Percentiles rank a stretch among this genome's conserved stretches.
phyloP scores from a whole-genome alignment of 2,113 vertebrate genomes.

The Hoplias malabaricus region DNA sequence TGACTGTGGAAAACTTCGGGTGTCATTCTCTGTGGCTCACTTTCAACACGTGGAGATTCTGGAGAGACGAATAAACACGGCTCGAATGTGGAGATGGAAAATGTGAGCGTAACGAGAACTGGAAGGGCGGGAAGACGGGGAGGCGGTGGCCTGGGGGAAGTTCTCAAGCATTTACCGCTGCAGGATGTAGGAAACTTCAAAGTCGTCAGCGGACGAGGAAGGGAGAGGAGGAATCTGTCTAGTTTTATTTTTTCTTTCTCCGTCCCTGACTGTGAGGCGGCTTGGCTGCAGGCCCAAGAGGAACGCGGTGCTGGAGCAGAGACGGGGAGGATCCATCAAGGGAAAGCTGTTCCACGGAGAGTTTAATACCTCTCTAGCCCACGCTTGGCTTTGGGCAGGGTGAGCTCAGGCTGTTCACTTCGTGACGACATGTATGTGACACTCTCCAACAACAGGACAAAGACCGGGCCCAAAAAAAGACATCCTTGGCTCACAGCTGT shows the following conservation, averaged over 20 bases:
- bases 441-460: conserved; percentile 2
- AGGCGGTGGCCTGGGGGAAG: conserved; percentile 62
- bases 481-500: conserved; percentile 17
- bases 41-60: conserved; percentile 66
- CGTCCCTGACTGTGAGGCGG: conserved; percentile 7
- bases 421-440: background rate
- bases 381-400: too few species aligned
- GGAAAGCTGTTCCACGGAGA: too few species aligned
- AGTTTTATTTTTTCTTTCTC: conserved; percentile 6
- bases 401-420: background rate
- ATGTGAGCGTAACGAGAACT: conserved; percentile 40
- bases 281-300: conserved; percentile 11
- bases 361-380: too few species aligned
- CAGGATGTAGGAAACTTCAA: conserved; percentile 42
- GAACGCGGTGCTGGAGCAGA: background rate
- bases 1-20: background rate
- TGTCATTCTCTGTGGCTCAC: conserved; percentile 56
- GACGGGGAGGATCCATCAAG: too few species aligned
- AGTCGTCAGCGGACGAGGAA: conserved; percentile 24
- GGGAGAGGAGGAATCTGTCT: conserved; percentile 16
- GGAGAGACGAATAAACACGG: conserved; percentile 59
- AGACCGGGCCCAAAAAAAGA: conserved; percentile 9
- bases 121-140: conserved; percentile 54
- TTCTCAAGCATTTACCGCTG: conserved; percentile 42
- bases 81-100: conserved; percentile 63